Base-by-base conservation (phyloP, 2,888 invertebrate species). In the Drosophila testacea region DNA sequence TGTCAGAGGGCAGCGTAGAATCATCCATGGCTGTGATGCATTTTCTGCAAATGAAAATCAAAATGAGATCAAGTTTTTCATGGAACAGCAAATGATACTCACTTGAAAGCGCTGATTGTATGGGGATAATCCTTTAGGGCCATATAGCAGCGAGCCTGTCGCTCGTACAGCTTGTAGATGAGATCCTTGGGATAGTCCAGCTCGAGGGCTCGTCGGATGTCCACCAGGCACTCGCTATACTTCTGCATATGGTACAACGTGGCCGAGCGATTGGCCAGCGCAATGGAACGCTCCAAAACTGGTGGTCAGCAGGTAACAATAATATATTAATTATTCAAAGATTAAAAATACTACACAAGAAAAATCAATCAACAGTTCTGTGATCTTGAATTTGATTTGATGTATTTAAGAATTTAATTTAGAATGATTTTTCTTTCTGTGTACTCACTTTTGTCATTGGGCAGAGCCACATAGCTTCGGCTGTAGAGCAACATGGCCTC, bases 241-340 rank as follows among this genome's bases (percentile, higher is more conserved):
- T 95, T 94, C 69, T 95, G 93, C 90, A 96, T 91, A 85, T 96
- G 96, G 86, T 95, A 96, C 39, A 96, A 93, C 0, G 96, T 94
- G 0, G 97, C 97, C 34, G 97, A 97, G 9, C 97, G 94, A 91
- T 97, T 97, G 0, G 96, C 97, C 77, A 96, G 93, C 5, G 96
- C 93, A 42, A 97, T 94, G 0, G 96, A 94, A 4, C 95, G 91
- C 59, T 96, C 95, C 77, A 93, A 93, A 68, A 92, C 95, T 95
- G n/a, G 9, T 2, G 13, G 6, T 4, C 6, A n/a, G 13, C 3
- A 46, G 5, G 10, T 7, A 7, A 30, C 6, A 7, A 27, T 6
- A 10, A 13, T 38, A n/a, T n/a, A 39, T 9, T 4, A 16, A 0
- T 30, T 5, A 47, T 42, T 16, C 1, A 27, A 10, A 41, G 11